Base-by-base conservation (phyloP, 35 echinoderm and acorn worm species). In the Apostichopus japonicus region DNA sequence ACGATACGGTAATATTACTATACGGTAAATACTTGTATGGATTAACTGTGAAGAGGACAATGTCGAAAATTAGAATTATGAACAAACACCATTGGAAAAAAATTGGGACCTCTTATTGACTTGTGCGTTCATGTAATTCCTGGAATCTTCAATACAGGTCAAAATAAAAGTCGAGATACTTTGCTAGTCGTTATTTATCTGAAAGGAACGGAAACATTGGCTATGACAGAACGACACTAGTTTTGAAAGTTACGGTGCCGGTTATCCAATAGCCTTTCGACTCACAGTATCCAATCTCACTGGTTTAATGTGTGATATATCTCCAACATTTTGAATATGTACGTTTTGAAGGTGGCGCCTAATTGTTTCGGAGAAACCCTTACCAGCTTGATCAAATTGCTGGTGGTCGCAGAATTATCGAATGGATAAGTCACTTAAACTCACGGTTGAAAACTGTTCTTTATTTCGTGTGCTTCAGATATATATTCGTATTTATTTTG, bases 321-420 rank as follows among this genome's bases (percentile, higher is more conserved):
- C 24, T 44, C 2, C 24, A 83, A 83, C 51, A 54, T 83, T 44
- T n/a, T 83, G 51, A 83, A 83, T 83, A 33, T 83, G 54, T 54
- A 53, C 4, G 79, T 83, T 24, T 55, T 83, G 11, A 55, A 55
- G 54, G 17, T 83, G 52, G 44, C 79, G 24, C 79, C 79, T 19
- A 33, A 44, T 15, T 83, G 79, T 83, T 83, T 83, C 11, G 79
- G 79, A 54, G 79, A 83, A 54, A 55, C 79, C 15, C 33, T 52
- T 24, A 83, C 79, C 10, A 53, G 79, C 17, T 54, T 83, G 54
- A 52, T 83, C 4, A 54, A 15, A 1, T n/a, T 83, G 8, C 79
- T 83, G 19, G 79, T 51, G 6, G n/a, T 83, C 6, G 79, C 79
- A 10, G 79, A 83, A 53, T 15, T 83, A 16, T 33, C 54, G 1